Base-by-base conservation (phyloP, 2,888 invertebrate species). In the Lithophane semibrunnea region DNA sequence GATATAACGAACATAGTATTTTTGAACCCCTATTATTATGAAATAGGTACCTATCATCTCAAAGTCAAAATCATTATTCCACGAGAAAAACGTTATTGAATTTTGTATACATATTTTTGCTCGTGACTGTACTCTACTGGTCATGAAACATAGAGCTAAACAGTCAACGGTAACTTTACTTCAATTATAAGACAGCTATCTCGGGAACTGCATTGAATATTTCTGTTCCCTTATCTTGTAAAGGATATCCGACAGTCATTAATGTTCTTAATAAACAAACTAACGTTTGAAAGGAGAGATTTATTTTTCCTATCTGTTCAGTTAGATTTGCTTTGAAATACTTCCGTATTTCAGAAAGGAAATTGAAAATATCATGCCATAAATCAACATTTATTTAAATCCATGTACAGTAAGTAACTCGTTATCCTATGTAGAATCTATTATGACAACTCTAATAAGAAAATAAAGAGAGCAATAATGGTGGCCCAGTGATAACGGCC, bases 211-310 rank as follows among this genome's bases (percentile, higher is more conserved):
- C 73, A 73, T 58, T 79, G 29, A 64, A 79, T 73, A 73, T 80
- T 79, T 80, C 73, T 68, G 24, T 52, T 54, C 54, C 24, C 63
- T 37, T 80, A 79, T 79, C 67, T 73, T 58, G 37, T 68, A 13
- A 64, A 68, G 73, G 80, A 79, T 58, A 79, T 79, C 73, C 80
- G 80, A 79, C 63, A 73, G 58, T 52, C 67, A 66, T 37, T 66
- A 67, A 79, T 61, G 60, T 79, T 79, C 21, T 54, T 78, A 72
- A 49, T 79, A 79, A 78, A 70, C 52, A 47, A 69, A 66, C 8
- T 79, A n/a, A 13, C 16, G 13, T 49, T 79, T 67, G 9, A 21
- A 65, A 65, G 42, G 49, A 63, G 13, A 64, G 12, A 71, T 78
- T 78, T 79, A 72, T 66, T 18, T 60, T 79, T 37, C 18, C 60